Percentiles rank a stretch among this genome's conserved stretches.
Evolutionary conservation across 35 echinoderm and acorn worm genomes (phyloP).

Genomic region (Amphiura filiformis): DNA sequence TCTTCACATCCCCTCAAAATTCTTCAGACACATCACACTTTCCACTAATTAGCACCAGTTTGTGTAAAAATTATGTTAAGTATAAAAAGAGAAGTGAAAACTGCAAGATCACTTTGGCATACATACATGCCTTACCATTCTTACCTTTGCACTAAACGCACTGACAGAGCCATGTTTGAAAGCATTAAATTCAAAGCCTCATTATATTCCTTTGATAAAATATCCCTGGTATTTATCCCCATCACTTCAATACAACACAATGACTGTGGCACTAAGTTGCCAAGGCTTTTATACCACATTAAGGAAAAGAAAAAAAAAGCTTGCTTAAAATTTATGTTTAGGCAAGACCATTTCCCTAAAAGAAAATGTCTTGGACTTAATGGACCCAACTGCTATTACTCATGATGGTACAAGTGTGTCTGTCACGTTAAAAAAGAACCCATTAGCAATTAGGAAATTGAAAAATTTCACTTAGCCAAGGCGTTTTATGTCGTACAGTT

Average conservation of each 20-base stretch:
- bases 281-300: slow-evolving; percentile 6
- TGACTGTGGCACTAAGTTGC: background rate
- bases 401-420: background rate
- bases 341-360: slow-evolving; percentile 1
- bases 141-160: too few relatives aligned
- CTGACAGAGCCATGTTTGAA: too few relatives aligned
- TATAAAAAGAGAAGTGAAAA: too few relatives aligned
- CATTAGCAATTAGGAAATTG: slow-evolving; percentile 12
- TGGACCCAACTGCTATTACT: slow-evolving; percentile 1
- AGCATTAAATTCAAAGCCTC: background rate
- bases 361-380: slow-evolving; percentile 14
- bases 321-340: background rate
- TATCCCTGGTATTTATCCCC: background rate
- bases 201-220: background rate
- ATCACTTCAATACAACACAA: background rate
- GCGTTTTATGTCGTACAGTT: too few relatives aligned
- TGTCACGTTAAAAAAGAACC: background rate
- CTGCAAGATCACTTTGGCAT: too few relatives aligned
- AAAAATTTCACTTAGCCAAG: background rate
- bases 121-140: too few relatives aligned
- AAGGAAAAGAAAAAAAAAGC: too few relatives aligned
- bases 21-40: too few relatives aligned
- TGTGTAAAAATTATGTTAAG: too few relatives aligned
- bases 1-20: too few relatives aligned
- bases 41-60: too few relatives aligned